phyloP scores from a whole-genome alignment of 2,888 invertebrate genomes.

The Ischnus inquisitorius region DNA sequence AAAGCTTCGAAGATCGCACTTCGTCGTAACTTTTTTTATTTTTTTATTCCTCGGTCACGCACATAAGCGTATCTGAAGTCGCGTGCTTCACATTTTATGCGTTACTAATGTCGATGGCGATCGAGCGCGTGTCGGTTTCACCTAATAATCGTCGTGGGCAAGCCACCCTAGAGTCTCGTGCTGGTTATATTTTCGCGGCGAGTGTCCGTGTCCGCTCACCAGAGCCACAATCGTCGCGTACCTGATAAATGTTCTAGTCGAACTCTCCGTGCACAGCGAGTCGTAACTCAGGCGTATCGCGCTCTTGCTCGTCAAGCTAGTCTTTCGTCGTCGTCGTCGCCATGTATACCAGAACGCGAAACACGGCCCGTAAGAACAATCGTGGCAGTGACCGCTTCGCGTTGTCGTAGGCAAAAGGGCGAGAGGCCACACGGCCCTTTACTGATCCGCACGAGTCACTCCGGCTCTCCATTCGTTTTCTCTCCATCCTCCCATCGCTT shows the following conservation, averaged over 20 bases:
- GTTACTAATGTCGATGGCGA: not conserved
- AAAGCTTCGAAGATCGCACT: slow-evolving; percentile 18
- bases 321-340: slow-evolving; percentile 28
- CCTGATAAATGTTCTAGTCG: slow-evolving; percentile 34
- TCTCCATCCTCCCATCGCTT: not conserved
- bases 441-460: not conserved
- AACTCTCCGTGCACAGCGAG: slow-evolving; percentile 22
- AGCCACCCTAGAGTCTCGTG: not conserved
- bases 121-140: not conserved
- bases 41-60: not conserved
- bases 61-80: not conserved
- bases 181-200: slow-evolving; percentile 8
- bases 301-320: not conserved
- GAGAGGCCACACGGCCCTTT: slow-evolving; percentile 1
- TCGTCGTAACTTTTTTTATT: slow-evolving; percentile 22
- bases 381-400: slow-evolving; percentile 19
- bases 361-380: slow-evolving; percentile 27
- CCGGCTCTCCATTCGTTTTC: not conserved
- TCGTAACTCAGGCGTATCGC: not conserved
- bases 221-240: not conserved
- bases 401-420: slow-evolving; percentile 11
- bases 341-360: slow-evolving; percentile 21
- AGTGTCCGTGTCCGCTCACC: slow-evolving; percentile 2
- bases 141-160: not conserved
- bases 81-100: not conserved